A percentile compares a stretch with the other conserved stretches of the same genome.
These are phyloP conservation scores for Odontesthes bonariensis DNA, from an alignment of 2,113 vertebrate species.

Conservation along the genomic window DNA sequence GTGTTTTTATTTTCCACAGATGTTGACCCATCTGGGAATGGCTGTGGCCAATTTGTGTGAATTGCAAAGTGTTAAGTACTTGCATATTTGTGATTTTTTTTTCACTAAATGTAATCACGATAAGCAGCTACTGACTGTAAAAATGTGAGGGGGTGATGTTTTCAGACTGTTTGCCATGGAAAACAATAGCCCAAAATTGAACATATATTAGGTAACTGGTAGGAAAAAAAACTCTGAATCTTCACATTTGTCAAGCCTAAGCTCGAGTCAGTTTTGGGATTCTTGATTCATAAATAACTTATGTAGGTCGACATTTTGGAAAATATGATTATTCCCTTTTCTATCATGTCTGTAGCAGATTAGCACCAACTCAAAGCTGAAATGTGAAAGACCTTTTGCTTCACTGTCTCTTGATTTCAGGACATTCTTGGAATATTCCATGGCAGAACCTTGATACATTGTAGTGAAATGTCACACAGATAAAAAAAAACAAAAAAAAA, in stretches of 20 bases:
- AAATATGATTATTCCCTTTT: background rate
- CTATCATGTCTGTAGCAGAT: background rate
- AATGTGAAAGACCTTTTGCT: background rate
- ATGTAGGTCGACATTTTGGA: background rate
- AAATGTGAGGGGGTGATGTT: slow-evolving; percentile 12
- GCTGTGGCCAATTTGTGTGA: background rate
- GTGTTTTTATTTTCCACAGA: slow-evolving; percentile 2
- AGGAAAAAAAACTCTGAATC: background rate
- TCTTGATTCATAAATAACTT: slow-evolving; percentile 17
- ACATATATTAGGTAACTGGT: background rate
- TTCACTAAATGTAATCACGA: background rate
- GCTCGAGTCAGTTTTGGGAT: background rate
- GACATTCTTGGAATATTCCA: background rate
- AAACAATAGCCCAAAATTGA: background rate
- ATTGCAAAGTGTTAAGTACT: slow-evolving; percentile 4
- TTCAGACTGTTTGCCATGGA: background rate
- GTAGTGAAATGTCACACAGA: background rate
- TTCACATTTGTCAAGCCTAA: background rate
- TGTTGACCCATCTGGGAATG: background rate
- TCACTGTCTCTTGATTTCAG: background rate
- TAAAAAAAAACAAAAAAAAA: background rate
- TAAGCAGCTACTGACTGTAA: background rate
- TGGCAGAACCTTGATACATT: background rate
- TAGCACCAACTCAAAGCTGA: slow-evolving; percentile 1
- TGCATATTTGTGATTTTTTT: background rate